Percentiles rank a stretch among this genome's conserved stretches.
Conservation (phyloP, 2,888 invertebrate genomes). For the Cordilura impudica region DNA sequence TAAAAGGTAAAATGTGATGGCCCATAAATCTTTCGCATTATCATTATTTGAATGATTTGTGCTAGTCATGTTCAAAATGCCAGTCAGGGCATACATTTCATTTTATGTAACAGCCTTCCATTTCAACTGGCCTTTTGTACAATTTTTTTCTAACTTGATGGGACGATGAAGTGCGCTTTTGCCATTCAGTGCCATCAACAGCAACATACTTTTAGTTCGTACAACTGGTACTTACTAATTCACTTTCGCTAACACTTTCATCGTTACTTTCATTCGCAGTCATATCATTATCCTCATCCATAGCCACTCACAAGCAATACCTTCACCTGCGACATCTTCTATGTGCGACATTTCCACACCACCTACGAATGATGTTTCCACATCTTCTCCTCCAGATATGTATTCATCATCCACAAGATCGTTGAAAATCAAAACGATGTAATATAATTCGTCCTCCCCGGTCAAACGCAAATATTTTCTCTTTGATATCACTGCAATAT, state of each 20-base stretch:
- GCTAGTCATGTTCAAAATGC: neutral
- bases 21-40: conserved; percentile 5
- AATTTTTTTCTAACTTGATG: no score
- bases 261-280: no score
- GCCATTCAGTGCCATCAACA: no score
- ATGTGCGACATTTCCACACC: neutral
- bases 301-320: neutral
- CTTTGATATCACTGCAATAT: no score
- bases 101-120: neutral
- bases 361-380: neutral
- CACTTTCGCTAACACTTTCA: neutral
- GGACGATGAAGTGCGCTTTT: no score
- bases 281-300: neutral
- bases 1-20: neutral
- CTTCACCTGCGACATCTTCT: neutral
- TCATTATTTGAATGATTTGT: conserved; percentile 12
- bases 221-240: no score
- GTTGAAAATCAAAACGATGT: neutral
- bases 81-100: neutral
- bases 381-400: neutral
- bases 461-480: no score
- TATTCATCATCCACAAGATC: no score
- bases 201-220: no score
- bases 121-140: neutral
- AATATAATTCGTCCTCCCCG: no score